A percentile compares a stretch with the other conserved stretches of the same genome.
These are phyloP conservation scores for Ips typographus DNA, from an alignment of 1,140 invertebrate genomes.

Conservation along the genomic window DNA sequence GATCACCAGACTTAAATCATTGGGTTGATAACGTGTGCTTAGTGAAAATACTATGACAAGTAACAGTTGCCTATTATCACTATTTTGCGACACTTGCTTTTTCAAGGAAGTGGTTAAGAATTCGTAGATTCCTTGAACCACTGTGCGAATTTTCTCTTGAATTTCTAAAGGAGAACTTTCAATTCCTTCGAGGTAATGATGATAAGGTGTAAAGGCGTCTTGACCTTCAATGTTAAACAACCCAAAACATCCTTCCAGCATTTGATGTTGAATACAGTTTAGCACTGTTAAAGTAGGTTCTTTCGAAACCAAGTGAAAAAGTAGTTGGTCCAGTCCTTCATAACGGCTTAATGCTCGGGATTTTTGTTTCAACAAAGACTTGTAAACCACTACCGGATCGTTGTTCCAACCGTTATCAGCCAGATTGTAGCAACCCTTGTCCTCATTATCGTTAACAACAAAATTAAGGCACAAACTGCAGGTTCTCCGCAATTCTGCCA, in stretches of 20 bases:
- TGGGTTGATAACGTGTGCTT: conserved; percentile 59
- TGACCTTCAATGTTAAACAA: conserved; percentile 53
- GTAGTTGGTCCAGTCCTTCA: conserved; percentile 47
- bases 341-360: conserved; percentile 55
- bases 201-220: conserved; percentile 48
- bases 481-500: conserved; percentile 37
- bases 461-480: conserved; percentile 42
- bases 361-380: conserved; percentile 54
- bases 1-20: conserved; percentile 62
- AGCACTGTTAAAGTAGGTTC: conserved; percentile 37
- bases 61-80: conserved; percentile 44
- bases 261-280: conserved; percentile 58
- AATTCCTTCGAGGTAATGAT: conserved; percentile 58
- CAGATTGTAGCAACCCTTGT: conserved; percentile 14
- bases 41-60: conserved; percentile 60
- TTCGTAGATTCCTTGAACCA: conserved; percentile 55
- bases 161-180: conserved; percentile 50
- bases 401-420: conserved; percentile 44
- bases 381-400: conserved; percentile 39
- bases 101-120: conserved; percentile 49
- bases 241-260: conserved; percentile 63
- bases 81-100: conserved; percentile 37
- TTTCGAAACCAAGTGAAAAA: conserved; percentile 33
- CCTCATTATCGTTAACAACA: conserved; percentile 45
- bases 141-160: conserved; percentile 52